Percentiles rank a stretch among this genome's conserved stretches.
Conservation (phyloP, 2,113 vertebrate species). For the Scatophagus argus region DNA sequence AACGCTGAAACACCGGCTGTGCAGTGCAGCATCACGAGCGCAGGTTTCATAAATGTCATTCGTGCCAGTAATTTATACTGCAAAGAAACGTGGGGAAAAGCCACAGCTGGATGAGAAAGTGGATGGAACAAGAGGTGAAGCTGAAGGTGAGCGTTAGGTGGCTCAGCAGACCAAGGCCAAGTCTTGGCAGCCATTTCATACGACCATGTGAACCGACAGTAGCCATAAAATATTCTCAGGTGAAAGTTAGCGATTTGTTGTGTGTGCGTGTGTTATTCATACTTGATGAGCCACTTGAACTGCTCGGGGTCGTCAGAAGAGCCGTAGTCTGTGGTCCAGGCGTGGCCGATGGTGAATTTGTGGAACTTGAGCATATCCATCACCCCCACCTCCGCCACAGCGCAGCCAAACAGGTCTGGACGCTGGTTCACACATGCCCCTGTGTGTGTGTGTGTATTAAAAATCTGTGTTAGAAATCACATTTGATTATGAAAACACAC, state of each 20-base stretch:
- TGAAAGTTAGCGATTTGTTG: neutral
- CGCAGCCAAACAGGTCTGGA: conserved; percentile 94
- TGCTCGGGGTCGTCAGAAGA: conserved; percentile 91
- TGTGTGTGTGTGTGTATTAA: conserved; percentile 56
- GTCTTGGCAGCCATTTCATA: no score
- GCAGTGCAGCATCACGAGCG: no score
- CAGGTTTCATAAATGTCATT: no score
- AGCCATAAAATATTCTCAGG: neutral
- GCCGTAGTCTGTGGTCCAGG: conserved; percentile 96
- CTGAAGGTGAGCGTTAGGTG: neutral
- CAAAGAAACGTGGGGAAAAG: neutral
- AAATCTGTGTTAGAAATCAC: neutral
- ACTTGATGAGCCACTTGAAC: conserved; percentile 90
- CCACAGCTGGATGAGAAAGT: neutral
- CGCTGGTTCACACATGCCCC: conserved; percentile 94
- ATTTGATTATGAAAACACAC: neutral
- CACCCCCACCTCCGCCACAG: conserved; percentile 95
- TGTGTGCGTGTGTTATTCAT: conserved; percentile 29
- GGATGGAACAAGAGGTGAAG: neutral
- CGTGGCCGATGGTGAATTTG: conserved; percentile 96
- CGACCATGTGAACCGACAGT: neutral
- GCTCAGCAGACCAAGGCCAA: no score
- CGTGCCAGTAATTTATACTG: no score
- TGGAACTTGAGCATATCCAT: conserved; percentile 99
- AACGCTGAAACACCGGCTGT: no score